Conservation (phyloP, 2,113 vertebrate species). For the Amphiprion percula region DNA sequence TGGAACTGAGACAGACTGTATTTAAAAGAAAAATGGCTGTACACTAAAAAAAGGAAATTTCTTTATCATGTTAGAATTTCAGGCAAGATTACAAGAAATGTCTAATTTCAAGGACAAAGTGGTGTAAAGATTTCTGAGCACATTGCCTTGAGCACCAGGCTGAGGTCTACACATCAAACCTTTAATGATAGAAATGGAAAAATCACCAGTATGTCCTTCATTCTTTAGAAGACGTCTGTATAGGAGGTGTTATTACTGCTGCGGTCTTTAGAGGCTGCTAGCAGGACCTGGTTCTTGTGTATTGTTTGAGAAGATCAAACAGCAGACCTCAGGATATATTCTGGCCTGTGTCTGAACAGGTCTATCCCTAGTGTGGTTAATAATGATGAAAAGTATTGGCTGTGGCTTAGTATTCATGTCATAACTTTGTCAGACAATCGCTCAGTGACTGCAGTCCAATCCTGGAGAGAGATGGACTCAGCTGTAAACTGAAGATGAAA, state of each 20-base stretch:
- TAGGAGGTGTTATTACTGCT: background rate
- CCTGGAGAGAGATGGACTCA: constrained; percentile 5
- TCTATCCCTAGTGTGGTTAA: constrained; percentile 23
- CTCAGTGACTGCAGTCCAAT: constrained; percentile 38
- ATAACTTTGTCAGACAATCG: constrained; percentile 36
- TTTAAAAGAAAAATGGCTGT: too few species aligned
- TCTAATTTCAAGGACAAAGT: too few species aligned
- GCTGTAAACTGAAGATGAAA: constrained; percentile 22
- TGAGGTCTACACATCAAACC: too few species aligned
- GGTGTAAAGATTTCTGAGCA: too few species aligned
- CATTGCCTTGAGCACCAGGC: too few species aligned
- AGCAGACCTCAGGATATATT: constrained; percentile 19
- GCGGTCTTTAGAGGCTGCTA: background rate
- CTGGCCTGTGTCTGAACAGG: constrained; percentile 4
- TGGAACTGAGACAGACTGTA: too few species aligned
- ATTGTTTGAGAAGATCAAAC: constrained; percentile 35
- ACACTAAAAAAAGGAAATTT: too few species aligned
- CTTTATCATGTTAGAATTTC: too few species aligned
- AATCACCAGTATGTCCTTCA: too few species aligned
- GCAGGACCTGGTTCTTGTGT: constrained; percentile 5
- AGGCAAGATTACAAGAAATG: too few species aligned
- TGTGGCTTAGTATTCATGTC: constrained; percentile 31
- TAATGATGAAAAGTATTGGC: constrained; percentile 13
- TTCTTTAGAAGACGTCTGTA: too few species aligned
- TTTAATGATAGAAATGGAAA: too few species aligned